Conservation (phyloP, 1,140 invertebrate species). For the Popillia japonica region DNA sequence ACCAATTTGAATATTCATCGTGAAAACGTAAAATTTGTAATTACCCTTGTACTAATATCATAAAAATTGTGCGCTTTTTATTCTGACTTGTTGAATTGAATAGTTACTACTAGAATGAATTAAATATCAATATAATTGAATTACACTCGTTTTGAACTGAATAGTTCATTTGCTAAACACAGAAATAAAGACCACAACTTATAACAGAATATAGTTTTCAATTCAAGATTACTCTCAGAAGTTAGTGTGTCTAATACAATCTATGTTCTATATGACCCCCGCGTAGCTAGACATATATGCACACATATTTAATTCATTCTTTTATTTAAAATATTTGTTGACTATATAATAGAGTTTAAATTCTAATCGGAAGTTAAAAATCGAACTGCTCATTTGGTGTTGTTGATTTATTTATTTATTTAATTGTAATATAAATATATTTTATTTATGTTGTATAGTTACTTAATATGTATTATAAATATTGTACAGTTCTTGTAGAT, state of each 20-base stretch:
- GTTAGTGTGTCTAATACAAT: no score
- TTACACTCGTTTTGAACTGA: no score
- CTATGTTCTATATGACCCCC: no score
- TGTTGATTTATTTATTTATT: conserved; percentile 36
- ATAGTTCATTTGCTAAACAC: no score
- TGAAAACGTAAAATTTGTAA: neutral
- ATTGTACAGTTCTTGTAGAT: conserved; percentile 45
- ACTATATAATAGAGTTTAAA: conserved; percentile 40
- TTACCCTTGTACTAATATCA: neutral
- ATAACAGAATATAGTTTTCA: no score
- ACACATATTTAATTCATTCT: conserved; percentile 25
- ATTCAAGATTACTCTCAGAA: no score
- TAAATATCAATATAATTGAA: neutral
- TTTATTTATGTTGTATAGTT: conserved; percentile 41
- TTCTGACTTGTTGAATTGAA: conserved; percentile 11
- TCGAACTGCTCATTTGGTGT: conserved; percentile 23
- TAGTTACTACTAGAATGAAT: conserved; percentile 15
- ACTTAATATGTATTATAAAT: conserved; percentile 43
- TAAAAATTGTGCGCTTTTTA: conserved; percentile 23
- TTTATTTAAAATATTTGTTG: conserved; percentile 32
- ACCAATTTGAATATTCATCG: neutral
- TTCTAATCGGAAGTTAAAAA: conserved; percentile 33
- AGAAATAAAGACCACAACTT: no score
- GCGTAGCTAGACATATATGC: neutral
- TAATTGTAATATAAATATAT: conserved; percentile 43